These are phyloP conservation scores for Drosophila diplacantha DNA, from an alignment of 2,888 invertebrate species.

Conservation along the genomic window DNA sequence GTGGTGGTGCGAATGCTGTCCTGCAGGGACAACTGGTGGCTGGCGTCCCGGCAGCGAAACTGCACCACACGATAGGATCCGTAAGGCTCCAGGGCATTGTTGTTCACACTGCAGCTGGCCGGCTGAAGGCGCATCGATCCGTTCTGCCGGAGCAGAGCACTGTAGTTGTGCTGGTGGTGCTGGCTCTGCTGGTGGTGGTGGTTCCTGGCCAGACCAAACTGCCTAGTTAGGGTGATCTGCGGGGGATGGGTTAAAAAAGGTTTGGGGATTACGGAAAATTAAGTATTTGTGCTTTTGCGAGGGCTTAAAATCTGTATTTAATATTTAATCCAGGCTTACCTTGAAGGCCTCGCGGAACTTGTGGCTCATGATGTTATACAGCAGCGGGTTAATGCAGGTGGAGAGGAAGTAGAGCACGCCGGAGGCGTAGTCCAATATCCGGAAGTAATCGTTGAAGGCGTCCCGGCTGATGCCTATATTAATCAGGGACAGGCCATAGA, in stretches of 20 bases:
- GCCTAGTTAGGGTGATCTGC: constrained; percentile 76
- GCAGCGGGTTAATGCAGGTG: constrained; percentile 84
- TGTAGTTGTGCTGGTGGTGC: constrained; percentile 75
- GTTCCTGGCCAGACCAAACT: constrained; percentile 72
- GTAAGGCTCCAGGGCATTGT: constrained; percentile 75
- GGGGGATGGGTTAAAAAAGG: background rate
- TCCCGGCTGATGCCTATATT: constrained; percentile 69
- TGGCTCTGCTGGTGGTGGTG: constrained; percentile 72
- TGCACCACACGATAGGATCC: constrained; percentile 75
- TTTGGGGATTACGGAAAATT: background rate
- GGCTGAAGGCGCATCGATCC: constrained; percentile 77
- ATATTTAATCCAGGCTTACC: constrained; percentile 74
- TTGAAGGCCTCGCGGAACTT: constrained; percentile 85
- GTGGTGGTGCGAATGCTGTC: constrained; percentile 76
- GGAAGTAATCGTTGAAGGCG: constrained; percentile 80
- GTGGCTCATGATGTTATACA: constrained; percentile 85
- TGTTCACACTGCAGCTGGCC: constrained; percentile 77
- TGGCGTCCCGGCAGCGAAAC: constrained; percentile 76
- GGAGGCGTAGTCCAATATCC: constrained; percentile 83
- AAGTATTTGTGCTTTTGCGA: background rate
- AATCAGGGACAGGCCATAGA: constrained; percentile 80
- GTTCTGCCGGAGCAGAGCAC: constrained; percentile 75
- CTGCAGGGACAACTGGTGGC: constrained; percentile 76
- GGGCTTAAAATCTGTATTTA: background rate
- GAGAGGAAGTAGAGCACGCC: constrained; percentile 84